These are phyloP conservation scores for Ptychobarbus kaznakovi DNA, from an alignment of 2,797 vertebrate genomes.

Conservation along the genomic window DNA sequence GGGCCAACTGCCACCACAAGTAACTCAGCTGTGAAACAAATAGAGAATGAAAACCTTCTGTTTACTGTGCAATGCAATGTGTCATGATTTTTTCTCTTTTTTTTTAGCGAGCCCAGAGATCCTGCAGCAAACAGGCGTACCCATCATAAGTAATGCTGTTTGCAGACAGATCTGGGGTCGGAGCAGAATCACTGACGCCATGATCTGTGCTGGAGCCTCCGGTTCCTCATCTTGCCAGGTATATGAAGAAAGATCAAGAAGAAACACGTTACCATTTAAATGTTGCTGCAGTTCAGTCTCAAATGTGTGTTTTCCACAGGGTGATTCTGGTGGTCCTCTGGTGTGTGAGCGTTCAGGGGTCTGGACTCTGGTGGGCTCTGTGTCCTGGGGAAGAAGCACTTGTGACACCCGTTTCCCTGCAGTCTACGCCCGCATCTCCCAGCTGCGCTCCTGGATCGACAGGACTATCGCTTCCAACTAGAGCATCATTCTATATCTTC, in stretches of 20 bases:
- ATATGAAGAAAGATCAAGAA: neutral
- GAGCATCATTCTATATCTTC: neutral
- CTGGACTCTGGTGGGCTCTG: constrained; percentile 85
- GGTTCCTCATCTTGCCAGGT: constrained; percentile 87
- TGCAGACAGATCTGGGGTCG: constrained; percentile 80
- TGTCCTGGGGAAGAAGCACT: constrained; percentile 82
- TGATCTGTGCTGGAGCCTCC: constrained; percentile 83
- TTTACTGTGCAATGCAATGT: neutral
- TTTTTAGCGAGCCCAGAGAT: constrained; percentile 71
- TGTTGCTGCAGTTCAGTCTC: neutral
- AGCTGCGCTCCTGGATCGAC: constrained; percentile 75
- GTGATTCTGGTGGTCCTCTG: constrained; percentile 85
- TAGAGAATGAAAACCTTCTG: neutral
- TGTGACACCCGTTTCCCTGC: constrained; percentile 69
- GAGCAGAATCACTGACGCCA: constrained; percentile 70
- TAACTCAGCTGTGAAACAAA: neutral
- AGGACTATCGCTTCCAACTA: constrained; percentile 76
- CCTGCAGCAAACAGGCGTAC: constrained; percentile 84
- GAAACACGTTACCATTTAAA: neutral
- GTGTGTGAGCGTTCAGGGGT: constrained; percentile 77
- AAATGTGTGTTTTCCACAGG: constrained; percentile 68
- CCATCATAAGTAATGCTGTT: constrained; percentile 77
- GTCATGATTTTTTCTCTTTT: neutral
- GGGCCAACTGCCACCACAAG: constrained; percentile 67
- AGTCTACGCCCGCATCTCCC: constrained; percentile 79